Base-by-base conservation (phyloP, 2,888 invertebrate species). In the Leptogaster cylindrica region DNA sequence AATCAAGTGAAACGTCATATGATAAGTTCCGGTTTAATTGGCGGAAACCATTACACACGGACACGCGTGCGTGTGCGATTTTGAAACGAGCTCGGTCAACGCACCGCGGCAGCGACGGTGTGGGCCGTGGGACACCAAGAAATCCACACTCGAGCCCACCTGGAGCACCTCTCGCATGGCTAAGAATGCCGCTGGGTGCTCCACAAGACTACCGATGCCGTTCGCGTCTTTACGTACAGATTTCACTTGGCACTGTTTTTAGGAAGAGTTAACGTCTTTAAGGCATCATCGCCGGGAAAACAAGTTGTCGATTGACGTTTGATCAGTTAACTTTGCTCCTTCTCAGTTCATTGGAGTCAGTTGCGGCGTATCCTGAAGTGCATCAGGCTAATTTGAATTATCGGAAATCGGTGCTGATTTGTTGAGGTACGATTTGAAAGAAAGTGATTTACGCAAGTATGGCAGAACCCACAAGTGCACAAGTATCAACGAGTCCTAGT, bases 11-110 rank as follows among this genome's bases (percentile, higher is more conserved):
- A 61, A 61, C 44, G 61, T 14, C n/a, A n/a, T 18, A 52, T 33
- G 33, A 41, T 27, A 18, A 61, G 44, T 61, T 61, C 61, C 61
- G 61, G 61, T 61, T 61, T 61, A 61, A 61, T 61, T 61, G 61
- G 44, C 61, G 61, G 44, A 61, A 61, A 44, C 25, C 28, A 25
- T 36, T 25, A 58, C 14, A 58, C 10, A 61, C 23, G 8, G 18
- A 20, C 16, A 12, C 33, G 27, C 2, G 10, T 61, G 23, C 20
- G 25, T 25, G 61, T 58, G 18, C 20, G 16, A 14, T 12, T 16
- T 3, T 41, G 25, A 41, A 16, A 41, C 25, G 39, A 18, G 18
- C 6, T 16, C 25, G 8, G 20, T 20, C n/a, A n/a, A n/a, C 14
- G 52, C 33, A 52, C 20, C 52, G 14, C 18, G 31, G 18, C 52